Evolutionary conservation across 1,140 invertebrate species (phyloP).

Genomic region (Sarcophaga bullata): DNA sequence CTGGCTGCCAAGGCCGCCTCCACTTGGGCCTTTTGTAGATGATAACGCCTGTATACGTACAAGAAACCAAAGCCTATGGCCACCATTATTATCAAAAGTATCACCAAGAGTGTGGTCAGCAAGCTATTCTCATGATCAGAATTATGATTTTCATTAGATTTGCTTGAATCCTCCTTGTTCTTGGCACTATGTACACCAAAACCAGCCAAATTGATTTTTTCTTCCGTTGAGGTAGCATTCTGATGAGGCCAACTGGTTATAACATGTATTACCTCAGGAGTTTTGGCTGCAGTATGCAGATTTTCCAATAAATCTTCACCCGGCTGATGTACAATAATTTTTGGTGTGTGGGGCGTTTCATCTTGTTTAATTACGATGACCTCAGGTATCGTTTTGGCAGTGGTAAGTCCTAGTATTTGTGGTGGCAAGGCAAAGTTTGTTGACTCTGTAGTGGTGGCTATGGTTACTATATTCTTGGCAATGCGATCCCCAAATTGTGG

Average conservation of each 20-base stretch:
- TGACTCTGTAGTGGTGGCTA: constrained; percentile 43
- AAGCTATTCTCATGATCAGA: constrained; percentile 54
- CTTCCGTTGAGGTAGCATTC: constrained; percentile 18
- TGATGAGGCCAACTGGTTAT: constrained; percentile 53
- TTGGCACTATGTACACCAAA: constrained; percentile 5
- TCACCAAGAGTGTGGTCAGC: constrained; percentile 54
- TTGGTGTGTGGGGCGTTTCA: constrained; percentile 53
- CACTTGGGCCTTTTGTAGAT: constrained; percentile 52
- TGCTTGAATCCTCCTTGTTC: background rate
- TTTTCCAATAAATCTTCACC: constrained; percentile 56
- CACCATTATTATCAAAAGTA: constrained; percentile 55
- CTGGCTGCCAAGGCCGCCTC: constrained; percentile 44
- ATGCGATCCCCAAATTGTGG: constrained; percentile 66
- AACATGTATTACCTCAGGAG: constrained; percentile 61
- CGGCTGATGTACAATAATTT: constrained; percentile 62
- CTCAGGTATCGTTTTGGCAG: constrained; percentile 50
- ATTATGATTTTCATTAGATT: constrained; percentile 18
- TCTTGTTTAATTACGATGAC: constrained; percentile 61
- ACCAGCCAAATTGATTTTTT: constrained; percentile 52
- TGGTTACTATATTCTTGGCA: constrained; percentile 65
- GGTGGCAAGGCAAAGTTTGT: constrained; percentile 27
- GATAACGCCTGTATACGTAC: constrained; percentile 60
- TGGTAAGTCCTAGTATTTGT: constrained; percentile 23
- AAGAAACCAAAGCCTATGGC: constrained; percentile 53
- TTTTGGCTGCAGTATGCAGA: constrained; percentile 52